Evolutionary conservation across 2,888 invertebrate genomes (phyloP).

Genomic region (Coleophora flavipennella): DNA sequence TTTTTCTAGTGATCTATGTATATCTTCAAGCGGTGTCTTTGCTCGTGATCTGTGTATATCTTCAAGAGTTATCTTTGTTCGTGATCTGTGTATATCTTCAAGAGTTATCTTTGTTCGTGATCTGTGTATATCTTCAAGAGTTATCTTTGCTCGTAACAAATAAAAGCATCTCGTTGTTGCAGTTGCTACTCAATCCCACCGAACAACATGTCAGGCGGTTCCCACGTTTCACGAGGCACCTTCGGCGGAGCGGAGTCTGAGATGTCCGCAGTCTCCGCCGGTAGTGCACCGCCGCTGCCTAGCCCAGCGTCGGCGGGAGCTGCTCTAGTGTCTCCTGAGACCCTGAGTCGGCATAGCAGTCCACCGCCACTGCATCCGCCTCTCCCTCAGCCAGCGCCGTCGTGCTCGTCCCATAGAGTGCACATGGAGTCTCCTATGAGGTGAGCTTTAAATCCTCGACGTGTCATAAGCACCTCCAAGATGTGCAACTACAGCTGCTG

Average conservation of each 20-base stretch:
- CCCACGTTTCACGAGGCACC: slow-evolving; percentile 69
- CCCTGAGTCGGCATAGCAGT: slow-evolving; percentile 77
- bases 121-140: too few species aligned
- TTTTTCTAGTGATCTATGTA: too few species aligned
- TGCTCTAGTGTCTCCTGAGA: slow-evolving; percentile 82
- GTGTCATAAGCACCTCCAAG: too few species aligned
- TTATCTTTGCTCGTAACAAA: not conserved
- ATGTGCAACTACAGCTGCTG: too few species aligned
- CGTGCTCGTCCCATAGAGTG: slow-evolving; percentile 68
- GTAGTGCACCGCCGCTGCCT: slow-evolving; percentile 76
- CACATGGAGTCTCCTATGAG: slow-evolving; percentile 70
- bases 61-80: too few species aligned
- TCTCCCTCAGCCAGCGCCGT: slow-evolving; percentile 62
- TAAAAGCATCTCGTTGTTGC: slow-evolving; percentile 26
- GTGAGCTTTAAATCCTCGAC: slow-evolving; percentile 35
- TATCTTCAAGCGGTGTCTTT: too few species aligned
- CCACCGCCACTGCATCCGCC: slow-evolving; percentile 72
- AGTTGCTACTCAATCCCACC: slow-evolving; percentile 76
- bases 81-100: too few species aligned
- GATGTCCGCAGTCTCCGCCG: slow-evolving; percentile 32
- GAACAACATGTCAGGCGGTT: slow-evolving; percentile 77
- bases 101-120: too few species aligned
- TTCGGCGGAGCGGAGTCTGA: slow-evolving; percentile 55
- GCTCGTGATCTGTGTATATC: too few species aligned
- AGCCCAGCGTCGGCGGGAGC: slow-evolving; percentile 83